A percentile compares a stretch with the other conserved stretches of the same genome.
These are phyloP conservation scores for Acholoe squamosa DNA, from an alignment of 2,888 invertebrate genomes.

Conservation along the genomic window DNA sequence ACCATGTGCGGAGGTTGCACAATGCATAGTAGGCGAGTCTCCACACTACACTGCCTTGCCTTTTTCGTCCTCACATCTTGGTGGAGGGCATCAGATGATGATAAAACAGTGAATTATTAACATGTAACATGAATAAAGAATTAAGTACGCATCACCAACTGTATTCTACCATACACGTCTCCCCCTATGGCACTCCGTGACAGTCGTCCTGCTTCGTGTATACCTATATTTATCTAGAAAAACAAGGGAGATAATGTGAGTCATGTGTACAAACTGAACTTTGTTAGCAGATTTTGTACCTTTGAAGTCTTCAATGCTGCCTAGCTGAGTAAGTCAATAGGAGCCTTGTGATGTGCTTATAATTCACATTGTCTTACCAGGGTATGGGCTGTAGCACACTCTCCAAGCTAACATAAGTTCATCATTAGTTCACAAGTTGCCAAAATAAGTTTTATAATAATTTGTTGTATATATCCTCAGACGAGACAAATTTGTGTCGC, in stretches of 20 bases:
- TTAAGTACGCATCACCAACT: too few species aligned
- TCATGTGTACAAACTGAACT: background rate
- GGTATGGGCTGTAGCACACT: background rate
- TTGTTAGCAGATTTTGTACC: background rate
- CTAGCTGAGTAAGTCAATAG: background rate
- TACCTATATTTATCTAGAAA: too few species aligned
- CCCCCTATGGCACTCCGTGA: too few species aligned
- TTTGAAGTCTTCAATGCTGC: constrained; percentile 9
- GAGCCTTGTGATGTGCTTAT: background rate
- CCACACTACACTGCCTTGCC: constrained; percentile 20
- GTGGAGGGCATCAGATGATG: background rate
- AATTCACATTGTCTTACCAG: background rate
- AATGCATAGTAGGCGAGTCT: background rate
- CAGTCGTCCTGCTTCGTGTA: too few species aligned
- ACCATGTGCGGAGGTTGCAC: background rate
- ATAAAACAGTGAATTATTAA: too few species aligned
- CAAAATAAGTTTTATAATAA: constrained; percentile 4
- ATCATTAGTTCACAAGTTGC: background rate
- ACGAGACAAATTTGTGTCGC: background rate
- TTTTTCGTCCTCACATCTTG: background rate
- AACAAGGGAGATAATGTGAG: background rate
- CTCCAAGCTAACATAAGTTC: background rate
- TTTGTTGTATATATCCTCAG: constrained; percentile 24
- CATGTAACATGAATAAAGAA: too few species aligned
- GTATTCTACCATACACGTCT: too few species aligned